phyloP scores from a whole-genome alignment of 2,888 invertebrate species.

The Diarsia dahlii region DNA sequence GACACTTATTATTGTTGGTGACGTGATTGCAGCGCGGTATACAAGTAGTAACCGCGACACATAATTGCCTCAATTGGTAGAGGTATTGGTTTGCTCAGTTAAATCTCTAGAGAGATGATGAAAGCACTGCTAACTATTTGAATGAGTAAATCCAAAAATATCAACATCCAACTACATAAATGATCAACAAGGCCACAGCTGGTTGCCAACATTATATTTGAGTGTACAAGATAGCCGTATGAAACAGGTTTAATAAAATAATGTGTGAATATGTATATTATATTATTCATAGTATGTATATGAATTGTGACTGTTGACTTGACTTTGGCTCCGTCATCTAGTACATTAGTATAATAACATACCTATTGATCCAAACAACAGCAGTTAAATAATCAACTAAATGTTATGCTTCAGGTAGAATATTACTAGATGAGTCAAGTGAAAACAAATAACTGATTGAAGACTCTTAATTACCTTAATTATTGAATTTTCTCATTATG shows the following conservation, averaged over 20 bases:
- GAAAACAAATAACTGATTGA: conserved; percentile 4
- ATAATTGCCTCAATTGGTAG: conserved; percentile 14
- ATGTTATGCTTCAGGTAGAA: background rate
- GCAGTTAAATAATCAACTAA: background rate
- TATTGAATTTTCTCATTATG: background rate
- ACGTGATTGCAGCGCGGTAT: background rate
- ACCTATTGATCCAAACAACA: conserved; percentile 16
- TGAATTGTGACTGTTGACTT: background rate
- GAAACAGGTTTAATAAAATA: conserved; percentile 16
- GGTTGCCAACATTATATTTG: conserved; percentile 50
- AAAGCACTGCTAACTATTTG: conserved; percentile 11
- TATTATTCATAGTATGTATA: background rate
- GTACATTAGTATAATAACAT: background rate
- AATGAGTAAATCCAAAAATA: conserved; percentile 46
- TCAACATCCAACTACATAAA: conserved; percentile 35
- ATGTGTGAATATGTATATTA: background rate
- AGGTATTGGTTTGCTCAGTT: conserved; percentile 18
- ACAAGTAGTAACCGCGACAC: background rate
- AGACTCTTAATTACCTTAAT: background rate
- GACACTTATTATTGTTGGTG: too few species aligned
- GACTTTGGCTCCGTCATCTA: conserved; percentile 1
- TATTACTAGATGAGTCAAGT: background rate
- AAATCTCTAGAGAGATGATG: conserved; percentile 2
- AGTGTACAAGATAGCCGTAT: conserved; percentile 3
- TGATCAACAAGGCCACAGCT: conserved; percentile 48